These are phyloP conservation scores for Bubalus kerabau DNA, from an alignment of 2,113 vertebrate genomes.

Conservation along the genomic window DNA sequence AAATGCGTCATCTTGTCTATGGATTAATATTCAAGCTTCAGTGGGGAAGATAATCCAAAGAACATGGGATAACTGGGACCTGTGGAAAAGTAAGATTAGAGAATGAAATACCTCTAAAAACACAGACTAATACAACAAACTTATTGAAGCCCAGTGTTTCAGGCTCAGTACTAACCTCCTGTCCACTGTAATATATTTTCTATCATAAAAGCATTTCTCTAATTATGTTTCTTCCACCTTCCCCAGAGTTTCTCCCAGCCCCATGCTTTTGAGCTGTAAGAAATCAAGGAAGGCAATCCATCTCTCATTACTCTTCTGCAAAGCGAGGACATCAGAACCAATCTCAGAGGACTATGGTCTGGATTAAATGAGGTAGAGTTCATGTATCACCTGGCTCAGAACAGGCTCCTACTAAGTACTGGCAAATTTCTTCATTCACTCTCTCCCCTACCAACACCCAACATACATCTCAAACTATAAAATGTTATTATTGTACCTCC, in stretches of 20 bases:
- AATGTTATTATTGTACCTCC: not conserved
- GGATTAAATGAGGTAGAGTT: not conserved
- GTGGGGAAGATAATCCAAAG: not conserved
- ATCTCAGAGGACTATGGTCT: not conserved
- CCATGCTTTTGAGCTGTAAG: not conserved
- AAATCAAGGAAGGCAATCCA: not conserved
- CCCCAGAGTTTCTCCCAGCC: not conserved
- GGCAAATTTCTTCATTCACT: not conserved
- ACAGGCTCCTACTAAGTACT: not conserved
- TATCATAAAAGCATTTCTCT: not conserved
- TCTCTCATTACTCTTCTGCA: not conserved
- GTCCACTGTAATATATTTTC: not conserved
- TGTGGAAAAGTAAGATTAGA: not conserved
- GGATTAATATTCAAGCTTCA: not conserved
- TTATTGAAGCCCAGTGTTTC: not conserved
- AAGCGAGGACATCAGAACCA: not conserved
- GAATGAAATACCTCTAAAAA: not conserved
- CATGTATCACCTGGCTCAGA: not conserved
- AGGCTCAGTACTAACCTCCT: not conserved
- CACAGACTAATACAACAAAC: not conserved
- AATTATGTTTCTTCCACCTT: not conserved
- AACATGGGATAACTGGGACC: not conserved
- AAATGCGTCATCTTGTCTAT: conserved; percentile 28
- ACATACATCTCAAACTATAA: not conserved
- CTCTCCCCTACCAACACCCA: not conserved